Evolutionary conservation across 2,113 vertebrate species (phyloP).

Genomic region (Silurus meridionalis): DNA sequence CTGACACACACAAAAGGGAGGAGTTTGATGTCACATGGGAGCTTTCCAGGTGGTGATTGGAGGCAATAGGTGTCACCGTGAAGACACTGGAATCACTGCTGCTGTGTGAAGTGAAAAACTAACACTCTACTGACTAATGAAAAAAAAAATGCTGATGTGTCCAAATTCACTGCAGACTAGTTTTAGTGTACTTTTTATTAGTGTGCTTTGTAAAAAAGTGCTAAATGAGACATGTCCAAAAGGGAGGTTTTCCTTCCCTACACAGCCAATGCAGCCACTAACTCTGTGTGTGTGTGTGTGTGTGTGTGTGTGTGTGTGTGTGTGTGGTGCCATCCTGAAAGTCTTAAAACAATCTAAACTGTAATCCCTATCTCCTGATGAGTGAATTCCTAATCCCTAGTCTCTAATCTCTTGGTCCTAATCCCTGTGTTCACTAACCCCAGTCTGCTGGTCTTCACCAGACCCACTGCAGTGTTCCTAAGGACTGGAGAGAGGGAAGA

Average conservation of each 20-base stretch:
- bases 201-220: neutral
- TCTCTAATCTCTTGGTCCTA: neutral
- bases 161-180: constrained; percentile 7
- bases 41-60: constrained; percentile 17
- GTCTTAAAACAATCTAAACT: neutral
- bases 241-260: constrained; percentile 1
- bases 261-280: neutral
- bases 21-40: neutral
- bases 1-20: neutral
- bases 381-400: neutral
- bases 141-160: neutral
- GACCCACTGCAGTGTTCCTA: too few species aligned
- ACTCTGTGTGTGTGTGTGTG: neutral
- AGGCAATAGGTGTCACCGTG: neutral
- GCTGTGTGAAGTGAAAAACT: constrained; percentile 1
- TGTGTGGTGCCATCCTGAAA: constrained; percentile 6
- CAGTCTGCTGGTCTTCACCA: neutral
- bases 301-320: neutral
- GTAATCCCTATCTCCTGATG: neutral
- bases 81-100: constrained; percentile 9
- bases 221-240: constrained; percentile 13
- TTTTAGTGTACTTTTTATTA: constrained; percentile 16
- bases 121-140: neutral
- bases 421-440: neutral
- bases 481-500: too few species aligned